A percentile compares a stretch with the other conserved stretches of the same genome.
Conservation (phyloP, 2,113 vertebrate species). For the Eonycteris spelaea region DNA sequence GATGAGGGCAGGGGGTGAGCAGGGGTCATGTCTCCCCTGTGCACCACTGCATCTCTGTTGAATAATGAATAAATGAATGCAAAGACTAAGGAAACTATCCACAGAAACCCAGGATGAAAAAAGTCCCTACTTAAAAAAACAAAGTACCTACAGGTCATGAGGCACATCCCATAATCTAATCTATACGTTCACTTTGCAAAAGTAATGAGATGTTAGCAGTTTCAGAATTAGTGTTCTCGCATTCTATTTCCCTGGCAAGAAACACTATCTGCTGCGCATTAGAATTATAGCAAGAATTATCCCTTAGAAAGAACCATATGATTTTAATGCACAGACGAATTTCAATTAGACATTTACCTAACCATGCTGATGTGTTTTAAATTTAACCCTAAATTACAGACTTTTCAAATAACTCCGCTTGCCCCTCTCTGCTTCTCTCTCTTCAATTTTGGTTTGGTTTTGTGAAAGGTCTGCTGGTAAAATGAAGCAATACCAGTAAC, state of each 20-base stretch:
- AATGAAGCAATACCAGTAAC: slow-evolving; percentile 78
- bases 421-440: slow-evolving; percentile 49
- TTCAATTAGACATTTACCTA: slow-evolving; percentile 46
- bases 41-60: neutral
- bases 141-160: neutral
- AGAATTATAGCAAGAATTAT: neutral
- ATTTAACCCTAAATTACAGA: slow-evolving; percentile 63
- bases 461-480: slow-evolving; percentile 80
- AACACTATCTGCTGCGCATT: neutral
- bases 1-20: neutral
- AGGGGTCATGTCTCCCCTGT: neutral
- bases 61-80: neutral
- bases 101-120: neutral
- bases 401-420: slow-evolving; percentile 59
- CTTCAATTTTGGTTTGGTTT: slow-evolving; percentile 75
- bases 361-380: slow-evolving; percentile 57
- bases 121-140: neutral
- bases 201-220: neutral
- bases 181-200: neutral
- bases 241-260: neutral
- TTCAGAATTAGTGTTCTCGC: slow-evolving; percentile 12
- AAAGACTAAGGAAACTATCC: neutral
- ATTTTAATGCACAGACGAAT: slow-evolving; percentile 39
- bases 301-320: neutral
- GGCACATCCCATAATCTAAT: neutral